Conservation (phyloP, 92 coral and sea anemone species). For the Virgularia gustaviana region DNA sequence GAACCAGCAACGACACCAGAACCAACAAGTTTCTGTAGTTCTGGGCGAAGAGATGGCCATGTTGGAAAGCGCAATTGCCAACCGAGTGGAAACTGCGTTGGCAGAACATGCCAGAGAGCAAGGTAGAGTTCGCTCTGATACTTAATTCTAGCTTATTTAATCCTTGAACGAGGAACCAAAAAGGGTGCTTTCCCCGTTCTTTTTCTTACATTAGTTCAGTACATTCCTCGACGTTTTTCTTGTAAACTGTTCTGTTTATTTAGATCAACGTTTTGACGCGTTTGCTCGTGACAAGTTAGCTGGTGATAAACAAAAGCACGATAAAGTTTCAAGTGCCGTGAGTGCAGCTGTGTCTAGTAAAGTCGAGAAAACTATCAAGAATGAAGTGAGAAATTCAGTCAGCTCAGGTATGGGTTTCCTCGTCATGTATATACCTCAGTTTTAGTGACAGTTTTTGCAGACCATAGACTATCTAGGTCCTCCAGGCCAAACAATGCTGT, state of each 20-base stretch:
- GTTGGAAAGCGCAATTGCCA: conserved; percentile 66
- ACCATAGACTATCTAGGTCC: background rate
- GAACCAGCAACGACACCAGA: conserved; percentile 63
- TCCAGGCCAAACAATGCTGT: background rate
- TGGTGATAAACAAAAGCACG: conserved; percentile 81
- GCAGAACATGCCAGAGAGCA: conserved; percentile 73
- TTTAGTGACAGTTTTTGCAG: background rate
- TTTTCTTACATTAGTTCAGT: background rate
- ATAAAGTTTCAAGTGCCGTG: conserved; percentile 76
- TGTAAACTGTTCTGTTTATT: no score
- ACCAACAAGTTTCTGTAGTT: conserved; percentile 54
- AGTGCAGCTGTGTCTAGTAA: conserved; percentile 83
- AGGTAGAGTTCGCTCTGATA: conserved; percentile 54
- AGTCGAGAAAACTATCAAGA: conserved; percentile 76
- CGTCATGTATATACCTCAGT: background rate
- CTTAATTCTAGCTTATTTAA: background rate
- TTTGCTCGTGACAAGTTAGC: conserved; percentile 76
- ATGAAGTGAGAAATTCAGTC: conserved; percentile 77
- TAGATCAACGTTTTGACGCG: conserved; percentile 83
- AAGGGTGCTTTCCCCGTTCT: conserved; percentile 19
- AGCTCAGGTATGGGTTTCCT: conserved; percentile 50
- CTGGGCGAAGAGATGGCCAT: conserved; percentile 63
- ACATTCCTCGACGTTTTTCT: background rate
- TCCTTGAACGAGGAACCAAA: background rate
- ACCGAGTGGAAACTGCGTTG: conserved; percentile 56